These are phyloP conservation scores for Caenorhabditis tropicalis DNA, from an alignment of 1,140 invertebrate genomes.

Conservation along the genomic window DNA sequence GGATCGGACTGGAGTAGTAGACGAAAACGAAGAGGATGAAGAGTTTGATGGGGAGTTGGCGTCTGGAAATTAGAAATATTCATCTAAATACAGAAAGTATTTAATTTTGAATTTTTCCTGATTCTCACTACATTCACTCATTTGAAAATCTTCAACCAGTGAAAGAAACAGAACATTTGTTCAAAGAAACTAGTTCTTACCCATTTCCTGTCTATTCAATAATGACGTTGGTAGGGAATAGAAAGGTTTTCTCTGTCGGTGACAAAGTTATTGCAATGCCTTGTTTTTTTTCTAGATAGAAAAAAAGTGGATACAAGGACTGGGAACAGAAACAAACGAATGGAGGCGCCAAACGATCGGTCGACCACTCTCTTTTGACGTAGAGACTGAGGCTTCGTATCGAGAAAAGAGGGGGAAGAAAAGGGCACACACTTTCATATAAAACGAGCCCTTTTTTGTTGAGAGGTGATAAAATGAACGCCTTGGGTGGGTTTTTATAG, in stretches of 20 bases:
- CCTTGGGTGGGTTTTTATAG: not conserved
- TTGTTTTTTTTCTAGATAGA: not conserved
- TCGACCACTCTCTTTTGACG: not conserved
- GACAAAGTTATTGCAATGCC: not conserved
- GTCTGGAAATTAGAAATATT: not conserved
- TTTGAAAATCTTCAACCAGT: no score
- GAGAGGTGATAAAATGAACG: not conserved
- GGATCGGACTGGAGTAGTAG: not conserved
- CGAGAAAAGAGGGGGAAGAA: not conserved
- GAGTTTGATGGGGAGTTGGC: not conserved
- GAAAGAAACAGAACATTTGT: no score
- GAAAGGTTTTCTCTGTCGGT: not conserved
- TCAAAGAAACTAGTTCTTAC: not conserved
- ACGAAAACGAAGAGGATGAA: not conserved
- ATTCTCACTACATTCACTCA: no score
- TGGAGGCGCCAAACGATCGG: not conserved
- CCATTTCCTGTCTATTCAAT: not conserved
- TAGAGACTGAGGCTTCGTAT: not conserved
- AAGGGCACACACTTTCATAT: not conserved
- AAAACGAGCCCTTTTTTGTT: not conserved
- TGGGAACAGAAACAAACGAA: not conserved
- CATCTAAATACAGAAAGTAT: not conserved
- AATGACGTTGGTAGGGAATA: not conserved
- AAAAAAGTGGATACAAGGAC: not conserved
- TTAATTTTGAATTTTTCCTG: not conserved